Percentiles rank a stretch among this genome's conserved stretches.
phyloP scores from a whole-genome alignment of 2,797 vertebrate genomes.

The Pampus argenteus region DNA sequence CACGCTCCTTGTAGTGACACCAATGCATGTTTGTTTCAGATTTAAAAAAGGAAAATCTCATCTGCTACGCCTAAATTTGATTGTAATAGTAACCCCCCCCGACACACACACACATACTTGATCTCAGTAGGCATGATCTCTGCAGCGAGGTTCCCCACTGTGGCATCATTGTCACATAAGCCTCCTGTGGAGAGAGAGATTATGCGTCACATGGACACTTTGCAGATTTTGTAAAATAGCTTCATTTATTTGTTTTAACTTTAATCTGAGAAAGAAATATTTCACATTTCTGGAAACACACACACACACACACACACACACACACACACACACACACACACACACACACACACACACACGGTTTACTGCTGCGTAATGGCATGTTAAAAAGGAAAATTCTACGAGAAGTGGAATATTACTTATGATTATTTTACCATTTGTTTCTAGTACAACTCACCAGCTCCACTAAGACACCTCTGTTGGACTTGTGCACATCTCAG shows the following conservation, averaged over 20 bases:
- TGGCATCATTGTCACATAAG: slow-evolving; percentile 73
- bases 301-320: background rate
- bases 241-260: background rate
- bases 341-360: background rate
- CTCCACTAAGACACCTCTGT: slow-evolving; percentile 83
- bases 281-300: background rate
- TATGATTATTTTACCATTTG: background rate
- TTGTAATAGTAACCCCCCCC: slow-evolving; percentile 12
- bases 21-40: slow-evolving; percentile 1
- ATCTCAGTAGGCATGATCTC: slow-evolving; percentile 93
- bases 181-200: slow-evolving; percentile 70
- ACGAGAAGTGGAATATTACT: background rate
- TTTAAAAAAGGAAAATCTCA: slow-evolving; percentile 41
- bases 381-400: background rate
- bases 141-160: slow-evolving; percentile 88
- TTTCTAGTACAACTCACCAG: slow-evolving; percentile 79
- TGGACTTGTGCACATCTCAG: slow-evolving; percentile 91
- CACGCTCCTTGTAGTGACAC: slow-evolving; percentile 31
- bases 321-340: background rate
- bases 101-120: slow-evolving; percentile 80
- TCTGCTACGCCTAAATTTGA: slow-evolving; percentile 22
- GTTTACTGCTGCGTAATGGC: background rate
- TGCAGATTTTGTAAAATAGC: background rate
- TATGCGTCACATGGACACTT: slow-evolving; percentile 5
- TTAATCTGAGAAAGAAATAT: background rate